phyloP scores from a whole-genome alignment of 2,113 vertebrate genomes.

The Coregonus clupeaformis region DNA sequence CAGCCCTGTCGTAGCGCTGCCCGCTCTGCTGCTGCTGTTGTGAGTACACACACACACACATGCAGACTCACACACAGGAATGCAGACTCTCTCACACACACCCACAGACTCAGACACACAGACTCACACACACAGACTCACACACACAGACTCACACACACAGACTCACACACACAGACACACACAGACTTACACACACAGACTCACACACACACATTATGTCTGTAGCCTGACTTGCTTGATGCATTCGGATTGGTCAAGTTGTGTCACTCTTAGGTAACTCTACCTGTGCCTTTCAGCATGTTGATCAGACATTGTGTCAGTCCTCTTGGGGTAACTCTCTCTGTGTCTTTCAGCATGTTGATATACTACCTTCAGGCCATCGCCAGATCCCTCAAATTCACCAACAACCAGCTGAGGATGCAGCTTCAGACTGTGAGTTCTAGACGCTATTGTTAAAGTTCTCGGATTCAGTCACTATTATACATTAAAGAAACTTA shows the following conservation, averaged over 20 bases:
- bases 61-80: too few species aligned
- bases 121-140: background rate
- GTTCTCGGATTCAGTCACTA: background rate
- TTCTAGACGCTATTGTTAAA: conserved; percentile 24
- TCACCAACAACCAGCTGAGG: conserved; percentile 94
- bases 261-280: background rate
- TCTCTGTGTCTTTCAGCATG: conserved; percentile 81
- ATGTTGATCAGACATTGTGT: conserved; percentile 4
- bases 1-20: conserved; percentile 92
- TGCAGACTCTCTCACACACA: too few species aligned
- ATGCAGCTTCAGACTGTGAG: conserved; percentile 93
- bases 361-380: conserved; percentile 97
- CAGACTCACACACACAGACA: background rate
- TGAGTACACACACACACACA: conserved; percentile 69
- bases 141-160: background rate
- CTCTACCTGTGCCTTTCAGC: conserved; percentile 71
- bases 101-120: background rate
- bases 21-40: conserved; percentile 89
- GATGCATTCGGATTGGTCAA: background rate
- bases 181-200: background rate
- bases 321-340: too few species aligned
- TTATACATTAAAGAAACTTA: background rate
- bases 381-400: conserved; percentile 93
- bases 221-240: background rate
- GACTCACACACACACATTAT: background rate